Conservation (phyloP, 92 coral and sea anemone species). For the Hydrozoanthus gracilis region DNA sequence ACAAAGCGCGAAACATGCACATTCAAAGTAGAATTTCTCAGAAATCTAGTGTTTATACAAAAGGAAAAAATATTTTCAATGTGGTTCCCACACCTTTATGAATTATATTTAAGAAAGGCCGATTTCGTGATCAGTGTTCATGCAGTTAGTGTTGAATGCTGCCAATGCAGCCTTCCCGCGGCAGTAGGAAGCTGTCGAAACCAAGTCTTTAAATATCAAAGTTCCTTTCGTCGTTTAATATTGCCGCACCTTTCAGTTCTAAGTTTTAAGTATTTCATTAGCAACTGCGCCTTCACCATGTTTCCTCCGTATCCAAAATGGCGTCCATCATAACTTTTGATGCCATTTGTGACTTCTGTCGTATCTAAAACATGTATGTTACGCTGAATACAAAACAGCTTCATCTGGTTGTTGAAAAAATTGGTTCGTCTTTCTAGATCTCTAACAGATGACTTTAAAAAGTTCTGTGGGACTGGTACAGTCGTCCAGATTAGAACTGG, state of each 20-base stretch:
- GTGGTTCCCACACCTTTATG: too few species aligned
- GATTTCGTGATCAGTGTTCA: too few species aligned
- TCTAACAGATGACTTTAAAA: conserved; percentile 52
- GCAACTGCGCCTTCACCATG: conserved; percentile 67
- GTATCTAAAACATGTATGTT: conserved; percentile 57
- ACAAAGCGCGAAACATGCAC: too few species aligned
- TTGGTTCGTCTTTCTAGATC: conserved; percentile 40
- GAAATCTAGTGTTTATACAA: too few species aligned
- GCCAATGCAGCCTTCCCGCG: too few species aligned
- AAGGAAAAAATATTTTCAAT: too few species aligned
- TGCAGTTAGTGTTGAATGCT: too few species aligned
- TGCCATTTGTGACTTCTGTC: conserved; percentile 51
- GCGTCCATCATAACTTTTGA: conserved; percentile 67
- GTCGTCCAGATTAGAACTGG: conserved; percentile 69
- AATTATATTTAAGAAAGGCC: too few species aligned
- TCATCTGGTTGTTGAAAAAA: conserved; percentile 58
- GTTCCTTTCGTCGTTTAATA: neutral
- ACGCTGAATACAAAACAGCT: conserved; percentile 49
- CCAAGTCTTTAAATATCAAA: neutral
- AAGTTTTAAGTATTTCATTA: conserved; percentile 60
- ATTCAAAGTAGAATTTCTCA: too few species aligned
- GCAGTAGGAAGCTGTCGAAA: too few species aligned
- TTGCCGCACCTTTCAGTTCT: conserved; percentile 42
- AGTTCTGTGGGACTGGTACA: conserved; percentile 65
- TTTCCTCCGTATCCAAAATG: conserved; percentile 70